These are phyloP conservation scores for Microplitis mediator DNA, from an alignment of 1,140 invertebrate genomes.

Conservation along the genomic window DNA sequence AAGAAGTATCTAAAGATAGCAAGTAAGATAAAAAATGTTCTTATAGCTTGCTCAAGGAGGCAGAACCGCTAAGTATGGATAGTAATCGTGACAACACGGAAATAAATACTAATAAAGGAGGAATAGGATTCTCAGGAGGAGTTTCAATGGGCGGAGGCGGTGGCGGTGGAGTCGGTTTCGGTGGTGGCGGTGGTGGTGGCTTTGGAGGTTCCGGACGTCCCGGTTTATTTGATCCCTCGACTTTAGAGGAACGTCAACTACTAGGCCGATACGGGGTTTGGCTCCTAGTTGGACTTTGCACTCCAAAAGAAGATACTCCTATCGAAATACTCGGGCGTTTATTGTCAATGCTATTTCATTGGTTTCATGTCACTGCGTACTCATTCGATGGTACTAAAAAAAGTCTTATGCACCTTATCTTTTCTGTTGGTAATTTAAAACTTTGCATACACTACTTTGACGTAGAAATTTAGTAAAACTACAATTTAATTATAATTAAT, in stretches of 20 bases:
- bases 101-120: slow-evolving; percentile 52
- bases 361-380: slow-evolving; percentile 98
- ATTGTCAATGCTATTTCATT: slow-evolving; percentile 96
- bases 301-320: slow-evolving; percentile 83
- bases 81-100: slow-evolving; percentile 59
- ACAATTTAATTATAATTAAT: neutral
- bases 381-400: slow-evolving; percentile 86
- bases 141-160: slow-evolving; percentile 36
- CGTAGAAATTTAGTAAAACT: slow-evolving; percentile 33
- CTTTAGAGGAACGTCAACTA: slow-evolving; percentile 82
- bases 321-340: slow-evolving; percentile 88
- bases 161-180: slow-evolving; percentile 39
- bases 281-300: slow-evolving; percentile 93
- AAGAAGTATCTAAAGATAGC: neutral
- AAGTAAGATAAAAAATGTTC: slow-evolving; percentile 6
- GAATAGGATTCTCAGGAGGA: slow-evolving; percentile 49
- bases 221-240: slow-evolving; percentile 49
- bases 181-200: slow-evolving; percentile 44
- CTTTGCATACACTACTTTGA: slow-evolving; percentile 50
- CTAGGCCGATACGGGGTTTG: slow-evolving; percentile 96
- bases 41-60: slow-evolving; percentile 78
- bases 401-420: slow-evolving; percentile 63
- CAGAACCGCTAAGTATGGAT: slow-evolving; percentile 74
- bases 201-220: slow-evolving; percentile 50
- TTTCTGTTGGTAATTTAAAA: slow-evolving; percentile 63